Conservation (phyloP, 2,113 vertebrate genomes). For the Engraulis encrasicolus region DNA sequence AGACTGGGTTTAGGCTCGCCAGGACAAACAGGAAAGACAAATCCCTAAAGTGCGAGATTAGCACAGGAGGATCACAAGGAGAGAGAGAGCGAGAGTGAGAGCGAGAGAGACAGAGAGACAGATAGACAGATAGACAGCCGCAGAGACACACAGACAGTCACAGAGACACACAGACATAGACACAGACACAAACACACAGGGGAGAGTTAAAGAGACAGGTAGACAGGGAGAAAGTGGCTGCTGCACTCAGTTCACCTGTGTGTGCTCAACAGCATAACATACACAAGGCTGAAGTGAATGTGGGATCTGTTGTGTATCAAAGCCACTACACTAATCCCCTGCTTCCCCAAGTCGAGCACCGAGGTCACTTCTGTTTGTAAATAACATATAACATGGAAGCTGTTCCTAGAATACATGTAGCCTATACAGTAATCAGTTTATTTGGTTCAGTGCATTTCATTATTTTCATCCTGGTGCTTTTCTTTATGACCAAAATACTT, state of each 20-base stretch:
- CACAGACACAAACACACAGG: too few relatives aligned
- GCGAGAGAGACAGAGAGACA: too few relatives aligned
- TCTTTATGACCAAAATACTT: neutral
- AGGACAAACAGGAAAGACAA: constrained; percentile 75
- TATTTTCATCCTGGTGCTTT: neutral
- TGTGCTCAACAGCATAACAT: constrained; percentile 16
- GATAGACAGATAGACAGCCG: too few relatives aligned
- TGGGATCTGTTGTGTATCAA: neutral
- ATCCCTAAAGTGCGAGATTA: constrained; percentile 75
- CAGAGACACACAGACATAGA: too few relatives aligned
- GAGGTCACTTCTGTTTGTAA: neutral
- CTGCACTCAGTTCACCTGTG: constrained; percentile 27
- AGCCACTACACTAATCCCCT: neutral
- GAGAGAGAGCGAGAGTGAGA: too few relatives aligned
- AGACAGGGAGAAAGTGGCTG: too few relatives aligned
- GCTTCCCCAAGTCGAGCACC: neutral
- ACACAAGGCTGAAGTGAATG: neutral
- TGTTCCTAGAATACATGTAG: neutral
- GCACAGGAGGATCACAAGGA: constrained; percentile 64
- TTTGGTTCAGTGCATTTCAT: neutral
- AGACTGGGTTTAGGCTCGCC: constrained; percentile 65
- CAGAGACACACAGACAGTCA: too few relatives aligned
- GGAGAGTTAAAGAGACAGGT: too few relatives aligned
- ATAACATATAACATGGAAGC: neutral
- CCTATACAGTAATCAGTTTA: too few relatives aligned